Base-by-base conservation (phyloP, 1,140 invertebrate species). In the Sminthurides bifidus region DNA sequence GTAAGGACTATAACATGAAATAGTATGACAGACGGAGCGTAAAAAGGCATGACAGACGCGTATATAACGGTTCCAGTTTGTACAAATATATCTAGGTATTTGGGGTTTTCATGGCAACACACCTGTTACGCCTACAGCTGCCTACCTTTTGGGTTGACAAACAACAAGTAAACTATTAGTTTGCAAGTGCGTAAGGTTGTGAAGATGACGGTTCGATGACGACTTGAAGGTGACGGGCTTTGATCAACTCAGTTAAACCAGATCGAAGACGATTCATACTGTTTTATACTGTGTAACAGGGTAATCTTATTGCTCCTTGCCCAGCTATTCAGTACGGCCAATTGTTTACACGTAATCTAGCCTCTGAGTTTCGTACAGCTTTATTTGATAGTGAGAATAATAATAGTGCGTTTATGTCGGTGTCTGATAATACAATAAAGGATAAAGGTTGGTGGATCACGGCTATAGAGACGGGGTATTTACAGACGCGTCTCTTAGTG, bases 341-440 rank as follows among this genome's bases (percentile, higher is more conserved):
- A 1, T 24, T 56, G 14, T 56, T 52, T 33, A 56, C 53, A 37
- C 35, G 50, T 2, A 30, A 60, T 29, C 14, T 56, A 33, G 58
- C 45, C 17, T 30, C 48, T 3, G 49, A 56, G 8, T 48, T 33
- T 15, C 5, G 29, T 1, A 2, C 19, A 12, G 38, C 23, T 15
- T 30, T 54, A 2, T 0, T 27, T 2, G 14, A 6, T 23, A 37
- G 24, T 23, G 14, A 38, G 6, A 33, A 30, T 24, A 31, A 58
- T 49, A 46, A 35, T 58, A 24, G 54, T 0, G 1, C 4, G 0
- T 21, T 19, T 3, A 48, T 56, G 33, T 45, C 14, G 1, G 24
- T 54, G 6, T 30, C 15, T 26, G 21, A 35, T 1, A 15, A 19
- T 21, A 43, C 44, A n/a, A 49, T 30, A 38, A 10, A 2, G 5